Base-by-base conservation (phyloP, 2,797 vertebrate species). In the Argentina silus region DNA sequence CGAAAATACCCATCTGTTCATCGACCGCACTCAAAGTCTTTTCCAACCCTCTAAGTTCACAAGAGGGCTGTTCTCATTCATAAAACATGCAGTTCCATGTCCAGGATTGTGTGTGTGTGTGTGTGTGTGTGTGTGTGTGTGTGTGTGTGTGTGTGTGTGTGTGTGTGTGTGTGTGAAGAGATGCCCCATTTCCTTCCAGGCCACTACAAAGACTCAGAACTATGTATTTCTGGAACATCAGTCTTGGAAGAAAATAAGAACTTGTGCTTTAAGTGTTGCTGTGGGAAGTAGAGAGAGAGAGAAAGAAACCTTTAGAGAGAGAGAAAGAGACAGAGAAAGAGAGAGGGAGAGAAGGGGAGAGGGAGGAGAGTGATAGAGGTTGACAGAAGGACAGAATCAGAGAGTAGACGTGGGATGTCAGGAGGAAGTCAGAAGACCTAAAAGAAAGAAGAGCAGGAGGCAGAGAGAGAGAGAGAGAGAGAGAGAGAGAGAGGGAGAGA, bases 1-100 rank as follows among this genome's bases (percentile, higher is more conserved):
- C n/a, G n/a, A n/a, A n/a, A n/a, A n/a, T n/a, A n/a, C 79, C 89
- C 90, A 91, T 91, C 89, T 91, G 90, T 87, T 91, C 79, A 67
- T 77, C n/a, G n/a, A n/a, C n/a, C n/a, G n/a, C n/a, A n/a, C n/a
- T n/a, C n/a, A n/a, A n/a, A n/a, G n/a, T n/a, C n/a, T n/a, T n/a
- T n/a, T n/a, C 81, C 81, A 68, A 79, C 76, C 76, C 78, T 85
- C 69, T 83, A 84, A 85, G 86, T 79, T 88, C 84, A 80, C 76
- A 80, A 78, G 81, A 83, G 73, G 84, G 76, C 78, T 86, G 74
- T 84, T 85, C 83, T 89, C 88, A 90, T 91, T 91, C 88, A 90
- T 89, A 90, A 91, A 92, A 92, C 85, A 91, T 88, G 88, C 87
- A 82, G 90, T 89, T 90, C 84, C 83, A 83, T 86, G 87, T 86